These are phyloP conservation scores for Pterostichus madidus DNA, from an alignment of 2,888 invertebrate species.

Conservation along the genomic window DNA sequence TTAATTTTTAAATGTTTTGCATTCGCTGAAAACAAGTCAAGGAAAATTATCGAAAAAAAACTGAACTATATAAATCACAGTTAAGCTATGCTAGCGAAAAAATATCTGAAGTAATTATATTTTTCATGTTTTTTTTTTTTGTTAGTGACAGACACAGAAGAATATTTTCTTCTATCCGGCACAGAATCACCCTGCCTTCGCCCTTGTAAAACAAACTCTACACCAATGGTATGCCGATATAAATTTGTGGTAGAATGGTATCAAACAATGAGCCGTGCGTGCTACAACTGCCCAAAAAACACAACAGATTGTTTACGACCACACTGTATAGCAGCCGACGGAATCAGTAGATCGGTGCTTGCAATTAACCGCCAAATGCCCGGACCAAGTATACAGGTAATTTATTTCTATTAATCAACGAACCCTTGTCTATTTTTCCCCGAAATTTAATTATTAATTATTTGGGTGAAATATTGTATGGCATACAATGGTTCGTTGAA, in stretches of 20 bases:
- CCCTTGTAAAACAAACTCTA: constrained; percentile 80
- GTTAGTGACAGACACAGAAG: constrained; percentile 68
- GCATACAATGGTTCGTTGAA: not conserved
- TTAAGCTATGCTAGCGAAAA: not conserved
- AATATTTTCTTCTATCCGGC: constrained; percentile 73
- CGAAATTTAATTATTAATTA: constrained; percentile 34
- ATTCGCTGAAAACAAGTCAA: too few relatives aligned
- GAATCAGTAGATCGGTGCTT: constrained; percentile 86
- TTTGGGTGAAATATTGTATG: constrained; percentile 26
- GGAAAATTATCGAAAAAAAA: too few relatives aligned
- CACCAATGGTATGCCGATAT: constrained; percentile 85
- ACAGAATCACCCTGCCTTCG: constrained; percentile 81
- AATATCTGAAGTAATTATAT: not conserved
- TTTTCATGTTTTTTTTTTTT: too few relatives aligned
- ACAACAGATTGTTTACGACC: constrained; percentile 86
- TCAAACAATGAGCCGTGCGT: constrained; percentile 92
- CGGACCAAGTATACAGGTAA: constrained; percentile 89
- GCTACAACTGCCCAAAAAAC: constrained; percentile 89
- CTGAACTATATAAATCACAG: too few relatives aligned
- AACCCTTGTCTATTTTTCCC: constrained; percentile 27
- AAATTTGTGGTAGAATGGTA: constrained; percentile 90
- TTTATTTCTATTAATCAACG: constrained; percentile 7
- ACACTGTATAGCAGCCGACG: constrained; percentile 92
- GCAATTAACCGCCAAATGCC: constrained; percentile 93
- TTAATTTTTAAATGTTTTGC: too few relatives aligned